Evolutionary conservation across 2,888 invertebrate species (phyloP), one percentile per base, ranked within the genome.

Genomic region (Napeogenes sylphis): DNA sequence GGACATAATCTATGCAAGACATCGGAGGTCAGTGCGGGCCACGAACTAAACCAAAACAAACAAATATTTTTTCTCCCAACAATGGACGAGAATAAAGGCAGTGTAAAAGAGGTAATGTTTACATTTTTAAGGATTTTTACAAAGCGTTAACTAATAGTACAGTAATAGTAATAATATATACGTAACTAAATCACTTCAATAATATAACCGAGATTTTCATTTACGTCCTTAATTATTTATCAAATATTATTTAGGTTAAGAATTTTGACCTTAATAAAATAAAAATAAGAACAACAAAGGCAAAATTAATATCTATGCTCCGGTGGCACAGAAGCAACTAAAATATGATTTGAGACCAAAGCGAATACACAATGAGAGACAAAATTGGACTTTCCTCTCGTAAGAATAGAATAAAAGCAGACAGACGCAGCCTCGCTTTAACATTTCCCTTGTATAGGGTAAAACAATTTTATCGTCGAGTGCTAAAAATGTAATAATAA

Each of bases 351-450:
- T 75, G 74, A 77, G 77, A 76, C 73, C 72, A 80, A 78, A 77
- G 77, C 75, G 79, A 81, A 82, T 82, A 74, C 77, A 81, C 79
- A 82, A 82, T 79, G 79, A 79, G 79, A 76, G 74, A 77, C 75
- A 71, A 82, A 83, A 83, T 82, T 80, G 81, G 75, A 81, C 75
- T 78, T 78, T 78, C 75, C 76, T 74, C 72, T 75, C 73, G 72
- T 72, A 77, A 80, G 74, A 81, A 79, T 73, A 71, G 75, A 78
- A 78, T 75, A 75, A 77, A 78, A 79, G 72, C 71, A 64, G 68
- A 71, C 73, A 70, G 75, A 72, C 68, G 70, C 73, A 70, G 77
- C 71, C 73, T 71, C 70, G 68, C 74, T 78, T 76, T 77, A 78
- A 80, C 77, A 81, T 78, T 76, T 75, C 74, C 73, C 67, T 71